Evolutionary conservation across 2,888 invertebrate genomes (phyloP).

Genomic region (Drosophila percnosoma): DNA sequence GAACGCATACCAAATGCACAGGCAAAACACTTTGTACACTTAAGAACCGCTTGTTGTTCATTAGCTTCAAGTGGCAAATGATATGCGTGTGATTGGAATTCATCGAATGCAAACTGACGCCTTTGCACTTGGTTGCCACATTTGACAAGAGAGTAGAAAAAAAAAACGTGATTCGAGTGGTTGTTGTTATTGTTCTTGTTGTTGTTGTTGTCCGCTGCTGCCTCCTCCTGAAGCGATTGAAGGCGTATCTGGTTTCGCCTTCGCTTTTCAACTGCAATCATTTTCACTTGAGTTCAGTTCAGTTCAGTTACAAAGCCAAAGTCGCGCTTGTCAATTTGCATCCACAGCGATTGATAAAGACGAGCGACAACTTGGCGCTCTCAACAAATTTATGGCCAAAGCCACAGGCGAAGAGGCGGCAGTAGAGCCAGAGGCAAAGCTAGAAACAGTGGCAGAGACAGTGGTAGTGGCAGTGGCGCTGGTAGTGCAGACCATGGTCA

Average conservation of each 20-base stretch:
- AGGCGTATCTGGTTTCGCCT: constrained; percentile 79
- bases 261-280: constrained; percentile 75
- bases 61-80: constrained; percentile 60
- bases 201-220: constrained; percentile 6
- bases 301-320: constrained; percentile 58
- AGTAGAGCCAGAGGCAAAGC: constrained; percentile 6
- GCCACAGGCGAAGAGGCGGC: constrained; percentile 9
- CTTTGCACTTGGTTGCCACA: constrained; percentile 70
- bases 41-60: constrained; percentile 31
- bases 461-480: not conserved
- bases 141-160: constrained; percentile 11
- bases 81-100: constrained; percentile 78
- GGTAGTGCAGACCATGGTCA: constrained; percentile 55
- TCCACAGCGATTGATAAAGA: constrained; percentile 58
- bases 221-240: constrained; percentile 56
- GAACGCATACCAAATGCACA: not conserved
- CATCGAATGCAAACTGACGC: constrained; percentile 75
- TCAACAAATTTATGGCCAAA: constrained; percentile 37
- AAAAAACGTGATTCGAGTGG: constrained; percentile 58
- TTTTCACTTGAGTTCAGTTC: constrained; percentile 70
- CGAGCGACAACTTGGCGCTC: constrained; percentile 61
- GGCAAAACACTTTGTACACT: constrained; percentile 7
- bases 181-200: constrained; percentile 6
- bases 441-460: constrained; percentile 25
- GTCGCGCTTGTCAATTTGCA: constrained; percentile 69